Evolutionary conservation across 2,797 vertebrate species (phyloP).

Genomic region (Lepilemur ruficaudatus): DNA sequence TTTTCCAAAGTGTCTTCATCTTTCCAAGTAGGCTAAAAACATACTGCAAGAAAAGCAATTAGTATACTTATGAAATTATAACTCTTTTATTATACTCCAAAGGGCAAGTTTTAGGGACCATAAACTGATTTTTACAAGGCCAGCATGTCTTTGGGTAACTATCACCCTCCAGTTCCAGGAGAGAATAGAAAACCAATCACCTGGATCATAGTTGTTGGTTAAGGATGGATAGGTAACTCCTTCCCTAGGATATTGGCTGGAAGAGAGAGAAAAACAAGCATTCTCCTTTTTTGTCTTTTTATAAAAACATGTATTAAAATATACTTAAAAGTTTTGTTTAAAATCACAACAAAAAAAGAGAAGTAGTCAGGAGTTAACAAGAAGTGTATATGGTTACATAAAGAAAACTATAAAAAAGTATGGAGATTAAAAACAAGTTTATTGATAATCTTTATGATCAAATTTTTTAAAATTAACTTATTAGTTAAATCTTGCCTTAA

Average conservation of each 20-base stretch:
- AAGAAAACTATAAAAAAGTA: too few relatives aligned
- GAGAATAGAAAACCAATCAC: not conserved
- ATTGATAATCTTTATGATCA: too few relatives aligned
- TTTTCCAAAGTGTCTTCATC: not conserved
- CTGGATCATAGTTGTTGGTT: not conserved
- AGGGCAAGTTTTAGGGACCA: not conserved
- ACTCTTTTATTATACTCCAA: not conserved
- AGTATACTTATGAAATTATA: not conserved
- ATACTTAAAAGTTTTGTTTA: too few relatives aligned
- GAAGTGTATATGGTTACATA: too few relatives aligned
- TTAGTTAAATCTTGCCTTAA: too few relatives aligned
- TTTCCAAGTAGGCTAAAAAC: not conserved
- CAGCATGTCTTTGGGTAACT: not conserved
- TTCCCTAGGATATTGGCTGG: not conserved
- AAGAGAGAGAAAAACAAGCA: not conserved
- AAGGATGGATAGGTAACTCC: not conserved
- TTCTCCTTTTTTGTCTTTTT: not conserved
- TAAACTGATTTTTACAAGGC: not conserved
- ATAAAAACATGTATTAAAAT: too few relatives aligned
- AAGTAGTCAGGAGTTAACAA: too few relatives aligned
- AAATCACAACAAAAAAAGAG: too few relatives aligned
- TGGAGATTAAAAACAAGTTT: too few relatives aligned
- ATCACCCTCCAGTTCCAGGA: not conserved
- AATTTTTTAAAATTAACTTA: too few relatives aligned
- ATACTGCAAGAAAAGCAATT: not conserved